Base-by-base conservation (phyloP, 1,140 invertebrate species). In the Aphelenchoides avenae region DNA sequence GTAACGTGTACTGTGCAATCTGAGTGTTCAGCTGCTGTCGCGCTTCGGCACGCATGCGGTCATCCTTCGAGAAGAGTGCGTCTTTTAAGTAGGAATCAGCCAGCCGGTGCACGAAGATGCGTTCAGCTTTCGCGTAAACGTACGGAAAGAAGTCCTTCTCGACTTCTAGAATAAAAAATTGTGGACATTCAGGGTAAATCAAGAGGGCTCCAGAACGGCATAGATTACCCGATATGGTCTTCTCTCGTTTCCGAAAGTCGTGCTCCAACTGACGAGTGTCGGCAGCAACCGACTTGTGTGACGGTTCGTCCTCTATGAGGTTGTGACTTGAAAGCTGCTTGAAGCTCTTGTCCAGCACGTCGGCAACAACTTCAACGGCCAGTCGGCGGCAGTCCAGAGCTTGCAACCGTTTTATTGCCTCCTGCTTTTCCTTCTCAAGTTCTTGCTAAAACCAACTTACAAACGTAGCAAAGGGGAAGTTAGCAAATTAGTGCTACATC, bases 1-100 rank as follows among this genome's bases (percentile, higher is more conserved):
- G 55, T 41, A 13, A 57, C 29, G 33, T 39, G 24, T 29, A 56
- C 50, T 18, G 58, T 40, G 52, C 54, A 57, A 13, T 56, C 49
- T n/a, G n/a, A n/a, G 22, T 43, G 55, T 58, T 57, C 55, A 11
- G 55, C 55, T 61, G 31, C 54, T 56, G 55, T 57, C 55, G 15
- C 37, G 30, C 22, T 58, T 18, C 13, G 58, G 29, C 44, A 56
- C 55, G 7, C 9, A 43, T 6, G 15, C 9, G 7, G 9, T 43
- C 7, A 15, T 43, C 34, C 7, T 18, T 43, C 7, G 41, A 43
- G 41, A 43, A 43, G 6, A 43, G 41, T 6, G 41, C 58, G 27
- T 61, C 58, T 56, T 63, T 54, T n/a, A 61, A 37, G 34, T 49
- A 52, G n/a, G 51, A 52, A 29, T 52, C 51, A 7, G 51, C 51